These are phyloP conservation scores for Volucella inflata DNA, from an alignment of 2,888 invertebrate species.

Conservation along the genomic window DNA sequence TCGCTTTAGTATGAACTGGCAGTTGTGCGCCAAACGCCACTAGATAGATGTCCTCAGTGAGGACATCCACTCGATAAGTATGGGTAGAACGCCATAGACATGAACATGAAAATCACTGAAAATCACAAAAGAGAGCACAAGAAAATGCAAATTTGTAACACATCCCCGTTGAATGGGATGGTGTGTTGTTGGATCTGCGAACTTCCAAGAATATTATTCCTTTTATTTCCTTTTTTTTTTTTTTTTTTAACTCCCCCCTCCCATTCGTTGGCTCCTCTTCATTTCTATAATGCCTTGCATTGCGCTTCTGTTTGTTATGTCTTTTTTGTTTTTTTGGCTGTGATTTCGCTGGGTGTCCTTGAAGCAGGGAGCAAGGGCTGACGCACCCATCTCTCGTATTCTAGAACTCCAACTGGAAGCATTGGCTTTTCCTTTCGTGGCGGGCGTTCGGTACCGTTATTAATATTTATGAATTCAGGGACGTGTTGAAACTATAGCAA, in stretches of 20 bases:
- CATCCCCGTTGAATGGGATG: background rate
- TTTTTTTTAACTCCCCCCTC: conserved; percentile 1
- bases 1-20: no score
- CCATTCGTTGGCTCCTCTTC: background rate
- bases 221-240: background rate
- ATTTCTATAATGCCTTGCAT: conserved; percentile 3
- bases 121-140: conserved; percentile 20
- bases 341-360: conserved; percentile 51
- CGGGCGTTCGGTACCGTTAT: conserved; percentile 30
- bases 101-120: conserved; percentile 52
- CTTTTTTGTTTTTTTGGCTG: conserved; percentile 18
- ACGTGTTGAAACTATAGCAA: conserved; percentile 70
- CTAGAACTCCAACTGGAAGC: background rate
- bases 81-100: conserved; percentile 6
- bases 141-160: conserved; percentile 45
- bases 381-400: background rate
- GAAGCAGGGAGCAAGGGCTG: conserved; percentile 41
- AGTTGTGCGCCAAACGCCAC: background rate
- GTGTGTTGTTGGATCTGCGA: conserved; percentile 10
- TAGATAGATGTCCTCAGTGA: conserved; percentile 4
- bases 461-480: conserved; percentile 71
- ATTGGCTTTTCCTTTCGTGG: conserved; percentile 6
- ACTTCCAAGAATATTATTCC: conserved; percentile 39
- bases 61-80: background rate
- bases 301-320: conserved; percentile 32